Base-by-base conservation (phyloP, 1,140 invertebrate genomes). In the Nebria ingens region DNA sequence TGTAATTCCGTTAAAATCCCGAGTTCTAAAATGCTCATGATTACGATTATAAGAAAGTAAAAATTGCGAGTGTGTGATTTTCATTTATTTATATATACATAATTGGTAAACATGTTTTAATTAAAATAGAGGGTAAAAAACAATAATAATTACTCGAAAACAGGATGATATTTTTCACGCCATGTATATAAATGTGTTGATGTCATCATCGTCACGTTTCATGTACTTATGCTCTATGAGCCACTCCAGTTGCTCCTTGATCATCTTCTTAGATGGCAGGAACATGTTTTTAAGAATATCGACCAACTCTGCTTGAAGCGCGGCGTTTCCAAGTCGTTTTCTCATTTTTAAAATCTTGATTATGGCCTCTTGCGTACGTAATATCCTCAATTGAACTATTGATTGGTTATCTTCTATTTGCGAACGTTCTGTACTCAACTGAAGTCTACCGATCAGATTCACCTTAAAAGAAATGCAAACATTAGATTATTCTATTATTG, bases 281-380 rank as follows among this genome's bases (percentile, higher is more conserved):
- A 99, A 99, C 93, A 98, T 97, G 71, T 98, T 97, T 74, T 97
- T 98, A 52, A 99, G 76, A 71, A 99, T 97, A 75, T 98, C 95
- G 4, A 98, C 88, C 34, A 98, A 77, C 79, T 98, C 96, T 34
- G 91, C 91, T 77, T 98, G 95, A 49, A 99, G 75, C 59, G 96
- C 90, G 50, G 89, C 90, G 71, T 97, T 97, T 15, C 86, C 88
- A 51, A 97, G 93, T 40, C 83, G 81, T 72, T 98, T 98, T 54
- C 96, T 79, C 91, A 97, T 98, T 72, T 98, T 98, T 70, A 99
- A 79, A 54, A 99, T 98, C 73, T 98, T 98, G 58, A 98, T 97
- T 58, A 98, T 96, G n/a, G 93, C 94, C 74, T 98, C 94, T 83
- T 97, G 81, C 21, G 80, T 81, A 66, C 95, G 78, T 58, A 97